Base-by-base conservation (phyloP, 1,140 invertebrate genomes). In the Drosophila yakuba region DNA sequence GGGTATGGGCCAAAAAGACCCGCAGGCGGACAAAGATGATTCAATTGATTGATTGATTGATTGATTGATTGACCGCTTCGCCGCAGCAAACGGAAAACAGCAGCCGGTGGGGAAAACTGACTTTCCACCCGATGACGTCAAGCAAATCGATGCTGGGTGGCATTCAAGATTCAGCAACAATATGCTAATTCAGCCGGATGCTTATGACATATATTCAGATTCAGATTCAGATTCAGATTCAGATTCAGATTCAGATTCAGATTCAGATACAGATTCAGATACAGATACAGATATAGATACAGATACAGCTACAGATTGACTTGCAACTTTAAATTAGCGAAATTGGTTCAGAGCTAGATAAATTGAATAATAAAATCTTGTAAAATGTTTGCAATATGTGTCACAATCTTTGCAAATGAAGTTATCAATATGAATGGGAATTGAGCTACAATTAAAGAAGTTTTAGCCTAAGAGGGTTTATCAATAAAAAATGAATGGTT, bases 21-120 rank as follows among this genome's bases (percentile, higher is more conserved):
- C 10, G 32, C 4, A 38, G 45, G 28, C 39, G 15, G 32, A 52
- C 56, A 51, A 69, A 86, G 78, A 82, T 82, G 82, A 82, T 82
- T 86, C 83, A 88, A 86, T 86, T 85, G 81, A 81, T 85, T 85
- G 81, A 83, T 83, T 81, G 71, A 20, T 20, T 20, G 20, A 75
- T 75, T 72, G 68, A 72, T 74, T 83, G 80, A 83, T 83, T 83
- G 80, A 79, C 74, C 62, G 76, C 64, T 62, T 17, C 23, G 51
- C 28, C 20, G 45, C 10, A 28, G 12, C 15, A 17, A 17, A 39
- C 3, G 15, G 17, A 10, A 17, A 47, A 43, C 32, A 43, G 50
- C n/a, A 41, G 36, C 6, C 14, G 47, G 1, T 25, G 6, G 47
- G 47, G 47, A 7, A 50, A 50, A 32, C 28, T n/a, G n/a, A 36